Evolutionary conservation across 2,797 vertebrate species (phyloP).

Genomic region (Gymnothorax javanicus): DNA sequence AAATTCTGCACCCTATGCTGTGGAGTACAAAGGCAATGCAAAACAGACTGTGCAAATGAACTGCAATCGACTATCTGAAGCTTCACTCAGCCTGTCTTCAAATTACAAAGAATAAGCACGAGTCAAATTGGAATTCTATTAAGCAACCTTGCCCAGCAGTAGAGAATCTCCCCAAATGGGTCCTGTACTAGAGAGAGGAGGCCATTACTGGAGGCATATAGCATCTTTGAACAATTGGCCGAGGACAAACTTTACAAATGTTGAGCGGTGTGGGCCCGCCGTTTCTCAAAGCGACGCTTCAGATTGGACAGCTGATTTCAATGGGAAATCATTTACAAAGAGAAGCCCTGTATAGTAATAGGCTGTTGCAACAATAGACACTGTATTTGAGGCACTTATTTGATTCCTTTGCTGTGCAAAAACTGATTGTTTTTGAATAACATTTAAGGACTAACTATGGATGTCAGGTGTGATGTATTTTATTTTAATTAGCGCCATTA

Average conservation of each 20-base stretch:
- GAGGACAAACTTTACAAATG: slow-evolving; percentile 44
- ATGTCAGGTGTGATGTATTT: background rate
- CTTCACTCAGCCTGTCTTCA: slow-evolving; percentile 33
- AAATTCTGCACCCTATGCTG: slow-evolving; percentile 33
- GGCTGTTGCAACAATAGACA: slow-evolving; percentile 6
- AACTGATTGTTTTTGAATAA: background rate
- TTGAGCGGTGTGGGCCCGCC: slow-evolving; percentile 66
- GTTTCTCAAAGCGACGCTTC: slow-evolving; percentile 60
- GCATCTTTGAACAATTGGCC: slow-evolving; percentile 10
- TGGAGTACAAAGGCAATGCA: slow-evolving; percentile 36
- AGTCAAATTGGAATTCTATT: slow-evolving; percentile 36
- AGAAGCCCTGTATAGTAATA: slow-evolving; percentile 26
- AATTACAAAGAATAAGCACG: slow-evolving; percentile 26
- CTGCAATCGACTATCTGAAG: slow-evolving; percentile 29
- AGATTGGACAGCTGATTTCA: slow-evolving; percentile 67
- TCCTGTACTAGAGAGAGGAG: background rate
- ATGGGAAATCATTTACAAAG: slow-evolving; percentile 67
- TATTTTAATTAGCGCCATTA: background rate
- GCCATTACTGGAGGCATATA: slow-evolving; percentile 15
- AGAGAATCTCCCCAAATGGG: slow-evolving; percentile 17
- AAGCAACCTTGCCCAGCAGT: slow-evolving; percentile 29
- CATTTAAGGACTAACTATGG: background rate
- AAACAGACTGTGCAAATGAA: slow-evolving; percentile 40
- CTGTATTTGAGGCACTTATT: background rate
- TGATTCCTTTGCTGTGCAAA: background rate